These are phyloP conservation scores for Ceratothoa steindachneri DNA, from an alignment of 2,888 invertebrate species.

Conservation along the genomic window DNA sequence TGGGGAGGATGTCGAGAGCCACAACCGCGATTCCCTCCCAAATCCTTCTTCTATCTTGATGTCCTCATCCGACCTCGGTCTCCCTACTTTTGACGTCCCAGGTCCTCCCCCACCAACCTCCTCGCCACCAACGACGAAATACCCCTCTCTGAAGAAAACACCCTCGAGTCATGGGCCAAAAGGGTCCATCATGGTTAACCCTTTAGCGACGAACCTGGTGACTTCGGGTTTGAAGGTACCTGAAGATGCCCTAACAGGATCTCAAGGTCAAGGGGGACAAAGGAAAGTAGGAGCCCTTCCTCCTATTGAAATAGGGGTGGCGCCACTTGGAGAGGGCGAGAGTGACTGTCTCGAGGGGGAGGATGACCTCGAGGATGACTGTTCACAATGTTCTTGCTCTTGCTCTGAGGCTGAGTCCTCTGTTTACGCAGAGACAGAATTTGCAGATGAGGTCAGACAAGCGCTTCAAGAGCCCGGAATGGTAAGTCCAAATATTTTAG, in stretches of 20 bases:
- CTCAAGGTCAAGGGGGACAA: no score
- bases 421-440: constrained; percentile 42
- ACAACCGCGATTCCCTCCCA: neutral
- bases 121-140: neutral
- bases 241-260: constrained; percentile 19
- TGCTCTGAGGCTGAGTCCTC: constrained; percentile 43
- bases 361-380: constrained; percentile 25
- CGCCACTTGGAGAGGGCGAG: constrained; percentile 37
- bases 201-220: neutral
- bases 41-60: neutral
- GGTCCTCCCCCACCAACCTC: neutral
- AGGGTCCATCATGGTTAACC: neutral
- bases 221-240: neutral
- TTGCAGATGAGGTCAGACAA: constrained; percentile 37
- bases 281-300: constrained; percentile 34
- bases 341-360: constrained; percentile 34
- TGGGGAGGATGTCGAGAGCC: neutral
- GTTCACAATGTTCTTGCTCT: constrained; percentile 40
- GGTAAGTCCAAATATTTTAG: neutral
- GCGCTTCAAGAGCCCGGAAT: constrained; percentile 28
- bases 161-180: constrained; percentile 3
- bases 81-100: neutral
- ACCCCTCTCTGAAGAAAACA: constrained; percentile 2
- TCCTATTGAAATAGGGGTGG: constrained; percentile 24
- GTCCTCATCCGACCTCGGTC: neutral